These are phyloP conservation scores for Xestoiulus laeticollis DNA, from an alignment of 2,888 invertebrate species.

Conservation along the genomic window DNA sequence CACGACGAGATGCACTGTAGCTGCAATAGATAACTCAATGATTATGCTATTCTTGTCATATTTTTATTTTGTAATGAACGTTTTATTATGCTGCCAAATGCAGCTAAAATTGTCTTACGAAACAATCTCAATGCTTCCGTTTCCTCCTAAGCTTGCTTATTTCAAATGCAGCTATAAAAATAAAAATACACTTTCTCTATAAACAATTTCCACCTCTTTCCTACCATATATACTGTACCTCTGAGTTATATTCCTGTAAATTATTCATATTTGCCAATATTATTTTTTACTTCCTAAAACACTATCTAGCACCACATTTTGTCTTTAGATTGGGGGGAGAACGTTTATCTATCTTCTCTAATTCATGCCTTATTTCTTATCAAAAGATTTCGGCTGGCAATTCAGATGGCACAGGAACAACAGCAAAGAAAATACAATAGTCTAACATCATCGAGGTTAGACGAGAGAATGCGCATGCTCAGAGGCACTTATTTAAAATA, in stretches of 20 bases:
- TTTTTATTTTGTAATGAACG: slow-evolving; percentile 39
- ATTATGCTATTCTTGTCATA: neutral
- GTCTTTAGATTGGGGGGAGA: neutral
- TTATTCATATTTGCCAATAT: neutral
- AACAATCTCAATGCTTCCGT: slow-evolving; percentile 7
- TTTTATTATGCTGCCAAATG: neutral
- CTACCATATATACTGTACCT: neutral
- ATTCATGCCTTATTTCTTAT: slow-evolving; percentile 10
- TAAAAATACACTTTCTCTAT: neutral
- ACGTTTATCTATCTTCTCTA: neutral
- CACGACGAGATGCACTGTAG: neutral
- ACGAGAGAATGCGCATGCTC: neutral
- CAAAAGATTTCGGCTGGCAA: neutral
- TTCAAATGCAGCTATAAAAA: neutral
- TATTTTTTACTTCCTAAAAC: neutral
- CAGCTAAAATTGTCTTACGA: slow-evolving; percentile 36
- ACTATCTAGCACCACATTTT: neutral
- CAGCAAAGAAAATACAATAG: neutral
- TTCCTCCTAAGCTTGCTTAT: neutral
- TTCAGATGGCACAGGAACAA: neutral
- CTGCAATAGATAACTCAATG: neutral
- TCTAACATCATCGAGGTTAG: neutral
- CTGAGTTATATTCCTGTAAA: neutral
- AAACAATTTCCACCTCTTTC: neutral
- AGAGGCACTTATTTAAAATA: neutral